Evolutionary conservation across 2,797 vertebrate genomes (phyloP), one percentile per base, ranked within the genome.

Genomic region (Galaxias olidus): DNA sequence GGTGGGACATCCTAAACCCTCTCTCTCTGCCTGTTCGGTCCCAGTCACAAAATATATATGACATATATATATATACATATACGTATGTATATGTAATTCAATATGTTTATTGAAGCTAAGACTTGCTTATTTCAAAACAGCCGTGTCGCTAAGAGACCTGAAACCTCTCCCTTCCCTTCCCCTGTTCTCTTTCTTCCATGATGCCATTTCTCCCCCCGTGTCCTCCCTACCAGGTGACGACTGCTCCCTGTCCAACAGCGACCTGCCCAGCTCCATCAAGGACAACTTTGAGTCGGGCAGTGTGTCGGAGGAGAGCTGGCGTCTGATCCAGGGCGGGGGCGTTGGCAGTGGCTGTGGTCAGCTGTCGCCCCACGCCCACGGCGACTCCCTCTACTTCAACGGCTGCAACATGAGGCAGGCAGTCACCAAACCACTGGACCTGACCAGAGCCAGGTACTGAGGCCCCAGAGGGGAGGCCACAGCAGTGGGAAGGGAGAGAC

Each of bases 341-440:
- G 95, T 98, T 72, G 95, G 96, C 74, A 98, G 95, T 13, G 98
- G 98, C 76, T 99, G 98, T 66, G 98, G 98, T 51, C 98, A 98
- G 90, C 91, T 99, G 68, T 95, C 94, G 6, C 97, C 98, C 7
- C 98, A 98, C 0, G 98, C 97, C 68, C 96, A 99, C 0, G 97
- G 98, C 76, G 96, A 98, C 84, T 98, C 98, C 0, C 93, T 99
- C 45, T 99, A 99, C 86, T 99, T 98, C 78, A 96, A 94, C 20
- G 97, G 96, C 83, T 99, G 98, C 90, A 96, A 96, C 87, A 90
- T 96, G 88, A 92, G 98, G 86, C 97, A 98, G 89, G 96, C 97
- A 63, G 90, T 97, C 77, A 98, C 96, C 72, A 97, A 94, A 83
- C 94, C 94, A 63, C 92, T 99, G 86, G 98, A 99, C 90, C 95